phyloP scores from a whole-genome alignment of 2,113 vertebrate genomes.

The Forbesichthys agassizii region DNA sequence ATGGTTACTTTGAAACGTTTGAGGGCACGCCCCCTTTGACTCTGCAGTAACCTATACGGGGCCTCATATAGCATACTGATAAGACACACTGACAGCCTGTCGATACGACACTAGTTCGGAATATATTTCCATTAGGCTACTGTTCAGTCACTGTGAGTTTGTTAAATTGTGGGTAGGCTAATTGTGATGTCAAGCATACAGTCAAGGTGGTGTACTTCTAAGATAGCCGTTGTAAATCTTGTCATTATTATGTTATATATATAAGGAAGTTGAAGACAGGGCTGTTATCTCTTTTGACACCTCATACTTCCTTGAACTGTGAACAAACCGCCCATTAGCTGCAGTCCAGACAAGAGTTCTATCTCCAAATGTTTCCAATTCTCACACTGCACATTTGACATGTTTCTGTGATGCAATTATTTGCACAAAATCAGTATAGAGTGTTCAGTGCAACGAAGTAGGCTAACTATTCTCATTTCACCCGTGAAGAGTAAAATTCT shows the following conservation, averaged over 20 bases:
- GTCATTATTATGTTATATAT: slow-evolving; percentile 60
- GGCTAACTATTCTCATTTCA: slow-evolving; percentile 29
- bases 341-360: slow-evolving; percentile 18
- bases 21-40: too few species aligned
- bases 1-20: too few species aligned
- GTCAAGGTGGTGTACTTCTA: background rate
- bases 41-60: too few species aligned
- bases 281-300: slow-evolving; percentile 53
- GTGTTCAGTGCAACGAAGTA: too few species aligned
- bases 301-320: slow-evolving; percentile 64
- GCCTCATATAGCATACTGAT: too few species aligned
- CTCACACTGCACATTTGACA: background rate
- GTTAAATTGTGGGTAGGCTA: background rate
- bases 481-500: slow-evolving; percentile 27
- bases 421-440: too few species aligned
- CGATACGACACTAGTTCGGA: too few species aligned
- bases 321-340: slow-evolving; percentile 54
- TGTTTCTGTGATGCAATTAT: too few species aligned
- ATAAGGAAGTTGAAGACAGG: slow-evolving; percentile 80
- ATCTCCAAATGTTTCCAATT: background rate
- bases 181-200: background rate
- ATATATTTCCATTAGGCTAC: too few species aligned
- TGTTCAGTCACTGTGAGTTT: too few species aligned
- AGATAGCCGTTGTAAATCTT: background rate
- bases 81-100: too few species aligned